Evolutionary conservation across 2,113 vertebrate genomes (phyloP).

Genomic region (Aptenodytes patagonicus): DNA sequence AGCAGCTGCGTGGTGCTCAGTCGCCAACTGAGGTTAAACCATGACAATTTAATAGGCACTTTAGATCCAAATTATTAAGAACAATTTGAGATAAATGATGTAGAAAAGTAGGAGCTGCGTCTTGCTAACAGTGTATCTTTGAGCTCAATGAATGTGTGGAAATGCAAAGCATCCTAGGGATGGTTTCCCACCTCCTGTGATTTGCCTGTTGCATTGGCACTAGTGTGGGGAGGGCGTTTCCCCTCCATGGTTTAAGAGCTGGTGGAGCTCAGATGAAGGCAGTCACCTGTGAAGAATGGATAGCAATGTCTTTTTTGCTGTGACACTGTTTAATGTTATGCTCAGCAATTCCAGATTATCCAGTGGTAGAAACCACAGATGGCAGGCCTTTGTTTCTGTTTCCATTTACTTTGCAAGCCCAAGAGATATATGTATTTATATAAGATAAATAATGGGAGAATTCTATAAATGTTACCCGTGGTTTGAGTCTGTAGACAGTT

Average conservation of each 20-base stretch:
- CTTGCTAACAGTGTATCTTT: neutral
- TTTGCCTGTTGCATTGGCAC: neutral
- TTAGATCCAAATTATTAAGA: neutral
- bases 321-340: neutral
- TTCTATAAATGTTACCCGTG: neutral
- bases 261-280: neutral
- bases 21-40: no score
- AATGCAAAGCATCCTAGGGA: neutral
- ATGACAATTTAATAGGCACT: neutral
- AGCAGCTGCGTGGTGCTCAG: no score
- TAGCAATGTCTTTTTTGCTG: neutral
- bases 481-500: neutral
- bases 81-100: neutral
- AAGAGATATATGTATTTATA: neutral
- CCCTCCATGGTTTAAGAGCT: neutral
- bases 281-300: neutral
- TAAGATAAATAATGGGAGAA: neutral
- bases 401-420: neutral
- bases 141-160: neutral
- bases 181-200: neutral
- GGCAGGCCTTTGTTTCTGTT: neutral
- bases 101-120: neutral
- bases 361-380: neutral
- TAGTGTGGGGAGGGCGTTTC: neutral
- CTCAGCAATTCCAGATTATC: neutral